Evolutionary conservation across 2,797 vertebrate species (phyloP).

Genomic region (Percopsis omiscomaycus): DNA sequence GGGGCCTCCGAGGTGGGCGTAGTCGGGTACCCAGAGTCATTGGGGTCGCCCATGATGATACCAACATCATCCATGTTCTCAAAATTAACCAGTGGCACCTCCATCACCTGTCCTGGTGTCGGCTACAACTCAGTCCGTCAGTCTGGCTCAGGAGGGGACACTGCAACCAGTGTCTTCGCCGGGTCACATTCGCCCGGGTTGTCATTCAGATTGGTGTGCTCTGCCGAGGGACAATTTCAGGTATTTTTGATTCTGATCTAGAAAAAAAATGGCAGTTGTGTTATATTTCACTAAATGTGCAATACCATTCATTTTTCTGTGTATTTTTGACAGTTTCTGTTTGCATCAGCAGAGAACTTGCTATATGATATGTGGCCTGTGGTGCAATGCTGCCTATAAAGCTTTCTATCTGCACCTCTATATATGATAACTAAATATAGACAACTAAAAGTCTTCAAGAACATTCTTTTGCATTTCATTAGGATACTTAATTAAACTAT

Average conservation of each 20-base stretch:
- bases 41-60: slow-evolving; percentile 83
- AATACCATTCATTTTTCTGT: slow-evolving; percentile 35
- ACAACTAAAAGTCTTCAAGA: slow-evolving; percentile 21
- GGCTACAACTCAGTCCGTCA: slow-evolving; percentile 67
- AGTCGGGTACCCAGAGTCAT: slow-evolving; percentile 83
- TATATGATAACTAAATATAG: not conserved
- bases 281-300: slow-evolving; percentile 45
- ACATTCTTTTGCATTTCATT: slow-evolving; percentile 1
- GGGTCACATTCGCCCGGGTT: slow-evolving; percentile 49
- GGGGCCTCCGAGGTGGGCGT: slow-evolving; percentile 74
- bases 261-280: slow-evolving; percentile 33
- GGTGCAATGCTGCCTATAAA: too few relatives aligned
- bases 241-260: slow-evolving; percentile 62
- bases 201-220: slow-evolving; percentile 62
- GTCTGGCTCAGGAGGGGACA: slow-evolving; percentile 50
- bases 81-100: slow-evolving; percentile 92
- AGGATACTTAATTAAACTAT: too few relatives aligned
- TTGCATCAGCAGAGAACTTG: slow-evolving; percentile 61
- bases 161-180: slow-evolving; percentile 45
- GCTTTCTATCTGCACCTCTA: slow-evolving; percentile 3
- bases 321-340: slow-evolving; percentile 49
- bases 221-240: slow-evolving; percentile 30
- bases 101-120: slow-evolving; percentile 83
- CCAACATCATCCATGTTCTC: slow-evolving; percentile 89
- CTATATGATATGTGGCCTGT: slow-evolving; percentile 55